A percentile compares a stretch with the other conserved stretches of the same genome.
phyloP scores from a whole-genome alignment of 2,888 invertebrate species.

The Ctenicera cuprea region DNA sequence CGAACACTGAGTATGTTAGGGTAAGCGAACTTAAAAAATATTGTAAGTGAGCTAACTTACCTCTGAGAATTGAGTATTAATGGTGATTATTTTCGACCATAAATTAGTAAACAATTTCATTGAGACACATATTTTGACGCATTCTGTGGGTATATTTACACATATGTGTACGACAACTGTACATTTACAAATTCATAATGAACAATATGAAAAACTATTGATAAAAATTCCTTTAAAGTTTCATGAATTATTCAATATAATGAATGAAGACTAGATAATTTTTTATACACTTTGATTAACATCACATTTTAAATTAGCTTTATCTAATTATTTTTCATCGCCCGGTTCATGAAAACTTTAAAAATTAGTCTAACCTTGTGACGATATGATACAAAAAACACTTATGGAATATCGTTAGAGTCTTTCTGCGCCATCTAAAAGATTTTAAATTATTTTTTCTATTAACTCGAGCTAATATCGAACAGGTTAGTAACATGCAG shows the following conservation, averaged over 20 bases:
- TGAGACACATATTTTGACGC: constrained; percentile 14
- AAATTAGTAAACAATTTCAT: neutral
- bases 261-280: constrained; percentile 51
- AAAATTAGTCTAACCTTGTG: constrained; percentile 46
- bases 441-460: neutral
- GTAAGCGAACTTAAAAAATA: too few species aligned
- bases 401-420: constrained; percentile 35
- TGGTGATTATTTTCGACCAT: neutral
- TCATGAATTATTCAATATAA: constrained; percentile 42
- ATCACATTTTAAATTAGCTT: constrained; percentile 51
- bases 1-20: too few species aligned
- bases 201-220: constrained; percentile 42
- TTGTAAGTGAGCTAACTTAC: too few species aligned
- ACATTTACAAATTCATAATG: constrained; percentile 37
- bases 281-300: constrained; percentile 50
- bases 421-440: constrained; percentile 2
- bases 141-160: constrained; percentile 38
- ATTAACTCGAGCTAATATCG: too few species aligned
- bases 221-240: constrained; percentile 30
- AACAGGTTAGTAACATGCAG: too few species aligned
- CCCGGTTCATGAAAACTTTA: constrained; percentile 34
- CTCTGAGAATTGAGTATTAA: too few species aligned
- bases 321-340: constrained; percentile 36
- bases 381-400: constrained; percentile 46
- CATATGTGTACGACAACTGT: constrained; percentile 33